These are phyloP conservation scores for Chloromyia formosa DNA, from an alignment of 2,888 invertebrate genomes.

Conservation along the genomic window DNA sequence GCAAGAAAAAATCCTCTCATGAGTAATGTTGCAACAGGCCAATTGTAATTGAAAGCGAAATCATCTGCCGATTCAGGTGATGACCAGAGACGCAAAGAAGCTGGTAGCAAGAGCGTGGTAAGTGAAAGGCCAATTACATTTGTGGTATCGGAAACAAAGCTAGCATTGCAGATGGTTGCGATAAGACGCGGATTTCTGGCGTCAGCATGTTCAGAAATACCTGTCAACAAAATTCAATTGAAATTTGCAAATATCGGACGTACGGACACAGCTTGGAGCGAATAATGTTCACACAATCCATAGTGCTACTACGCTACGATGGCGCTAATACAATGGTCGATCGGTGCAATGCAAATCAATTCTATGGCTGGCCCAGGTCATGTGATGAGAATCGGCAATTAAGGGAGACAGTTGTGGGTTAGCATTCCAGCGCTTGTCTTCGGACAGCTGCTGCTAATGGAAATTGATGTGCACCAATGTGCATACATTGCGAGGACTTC, in stretches of 20 bases:
- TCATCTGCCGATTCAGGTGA: slow-evolving; percentile 37
- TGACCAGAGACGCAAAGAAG: slow-evolving; percentile 27
- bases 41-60: slow-evolving; percentile 42
- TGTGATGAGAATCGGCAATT: slow-evolving; percentile 30
- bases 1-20: background rate
- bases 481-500: background rate
- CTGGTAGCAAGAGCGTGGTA: slow-evolving; percentile 13
- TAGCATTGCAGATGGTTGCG: slow-evolving; percentile 28
- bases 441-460: background rate
- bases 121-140: slow-evolving; percentile 44
- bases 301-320: no score
- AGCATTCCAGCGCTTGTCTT: background rate
- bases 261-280: background rate
- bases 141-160: slow-evolving; percentile 32
- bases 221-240: slow-evolving; percentile 22
- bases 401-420: background rate
- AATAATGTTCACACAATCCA: no score
- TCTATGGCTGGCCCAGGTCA: slow-evolving; percentile 12
- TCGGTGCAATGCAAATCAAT: slow-evolving; percentile 11
- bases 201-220: slow-evolving; percentile 17
- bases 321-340: background rate
- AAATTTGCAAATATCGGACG: slow-evolving; percentile 32
- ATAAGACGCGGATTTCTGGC: slow-evolving; percentile 34
- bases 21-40: slow-evolving; percentile 14
- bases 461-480: no score